A percentile compares a stretch with the other conserved stretches of the same genome.
Evolutionary conservation across 1,140 invertebrate genomes (phyloP).

Genomic region (Bombus fervidus): DNA sequence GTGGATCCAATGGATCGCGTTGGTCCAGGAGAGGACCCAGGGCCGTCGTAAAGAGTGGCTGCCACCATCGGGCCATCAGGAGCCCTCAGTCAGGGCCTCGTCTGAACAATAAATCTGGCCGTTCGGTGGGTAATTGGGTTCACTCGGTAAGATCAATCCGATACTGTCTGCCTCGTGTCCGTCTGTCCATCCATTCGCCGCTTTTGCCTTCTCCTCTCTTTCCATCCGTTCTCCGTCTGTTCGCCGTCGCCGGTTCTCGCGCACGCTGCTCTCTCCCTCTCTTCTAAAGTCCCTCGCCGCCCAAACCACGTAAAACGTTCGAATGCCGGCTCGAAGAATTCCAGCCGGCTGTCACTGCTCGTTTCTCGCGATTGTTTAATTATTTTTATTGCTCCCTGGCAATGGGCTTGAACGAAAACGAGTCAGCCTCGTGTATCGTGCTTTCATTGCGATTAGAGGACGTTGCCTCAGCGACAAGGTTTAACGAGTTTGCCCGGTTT

Average conservation of each 20-base stretch:
- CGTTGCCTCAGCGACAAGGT: neutral
- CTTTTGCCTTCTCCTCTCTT: conserved; percentile 62
- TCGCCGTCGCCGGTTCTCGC: neutral
- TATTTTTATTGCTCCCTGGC: conserved; percentile 36
- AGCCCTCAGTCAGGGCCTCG: conserved; percentile 73
- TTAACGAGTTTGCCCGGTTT: conserved; percentile 22
- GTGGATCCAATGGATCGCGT: conserved; percentile 21
- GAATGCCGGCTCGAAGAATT: conserved; percentile 43
- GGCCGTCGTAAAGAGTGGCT: conserved; percentile 74
- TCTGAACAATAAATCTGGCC: conserved; percentile 81
- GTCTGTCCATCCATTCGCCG: conserved; percentile 74
- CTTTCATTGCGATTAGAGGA: conserved; percentile 19
- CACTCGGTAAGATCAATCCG: conserved; percentile 82
- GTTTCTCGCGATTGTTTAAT: conserved; percentile 43
- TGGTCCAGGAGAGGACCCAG: conserved; percentile 47
- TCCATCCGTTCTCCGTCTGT: neutral
- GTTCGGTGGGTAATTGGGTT: conserved; percentile 82
- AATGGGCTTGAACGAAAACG: neutral
- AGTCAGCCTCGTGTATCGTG: neutral
- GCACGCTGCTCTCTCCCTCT: neutral
- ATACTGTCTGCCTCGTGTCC: conserved; percentile 81
- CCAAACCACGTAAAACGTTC: conserved; percentile 45
- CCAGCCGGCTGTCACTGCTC: conserved; percentile 34
- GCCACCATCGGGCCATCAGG: conserved; percentile 75
- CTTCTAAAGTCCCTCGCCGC: conserved; percentile 5